Evolutionary conservation across 1,140 invertebrate genomes (phyloP), one percentile per base, ranked within the genome.

Genomic region (Drosophila novamexicana): DNA sequence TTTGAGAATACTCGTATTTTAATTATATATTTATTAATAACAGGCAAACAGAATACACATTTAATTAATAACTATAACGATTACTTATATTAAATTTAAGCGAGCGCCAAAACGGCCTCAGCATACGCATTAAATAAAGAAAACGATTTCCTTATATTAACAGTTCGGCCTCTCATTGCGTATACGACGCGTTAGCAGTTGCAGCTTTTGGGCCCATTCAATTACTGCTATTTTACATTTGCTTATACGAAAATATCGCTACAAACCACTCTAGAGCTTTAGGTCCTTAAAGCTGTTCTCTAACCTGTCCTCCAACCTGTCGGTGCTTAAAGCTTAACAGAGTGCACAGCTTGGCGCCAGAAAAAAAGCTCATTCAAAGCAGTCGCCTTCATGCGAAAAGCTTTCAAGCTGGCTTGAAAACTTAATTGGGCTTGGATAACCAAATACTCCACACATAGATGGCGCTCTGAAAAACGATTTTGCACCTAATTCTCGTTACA

Each of bases 111-210:
- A 37, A 45, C 40, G 58, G 50, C 42, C 42, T 34, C 70, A 63
- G 57, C 82, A 85, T 67, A 76, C 54, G 70, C 66, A 75, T 78
- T 29, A 75, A 86, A 86, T 86, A 86, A 86, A 88, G 82, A 88
- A 81, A 86, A 81, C 71, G 78, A 86, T 86, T 86, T 86, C 79
- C 79, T 86, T 86, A 86, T 76, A 82, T 88, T 76, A 82, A 74
- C 53, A 80, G 62, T 29, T 61, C 12, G 16, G 0, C 9, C 14
- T 49, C 47, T 34, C 12, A 29, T 57, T 36, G 12, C 36, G 36
- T 16, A 39, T 56, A 58, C 67, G 52, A 29, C 8, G 14, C 4
- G 18, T 29, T 49, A 49, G 12, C 47, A 49, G 47, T 12, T 29
- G 40, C 1, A 66, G 42, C 44, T 53, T 52, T 12, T 36, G 36